Evolutionary conservation across 1,140 invertebrate genomes (phyloP), one percentile per base, ranked within the genome.

Genomic region (Bactericera cockerelli): DNA sequence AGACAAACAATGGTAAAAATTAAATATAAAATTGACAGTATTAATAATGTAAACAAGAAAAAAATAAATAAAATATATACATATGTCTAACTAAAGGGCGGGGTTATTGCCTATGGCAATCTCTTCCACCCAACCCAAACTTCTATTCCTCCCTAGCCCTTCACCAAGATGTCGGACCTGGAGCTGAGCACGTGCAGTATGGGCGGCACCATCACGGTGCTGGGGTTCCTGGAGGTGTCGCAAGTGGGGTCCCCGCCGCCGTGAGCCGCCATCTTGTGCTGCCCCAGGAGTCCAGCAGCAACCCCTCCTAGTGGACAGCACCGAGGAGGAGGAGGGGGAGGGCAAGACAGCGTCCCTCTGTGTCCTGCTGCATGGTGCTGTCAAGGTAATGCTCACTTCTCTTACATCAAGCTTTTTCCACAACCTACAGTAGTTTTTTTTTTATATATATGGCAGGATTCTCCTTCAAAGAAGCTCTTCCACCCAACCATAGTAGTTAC

Each of bases 181-280:
- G 80, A 81, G 59, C 68, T 74, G 39, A 65, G 75, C 0, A 74
- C 76, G 58, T 75, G 76, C 58, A 77, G 74, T 33, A 72, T 88
- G 64, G 78, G 80, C n/a, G 77, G 81, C 62, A 77, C 75, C 19
- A 75, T 93, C 57, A 79, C 84, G 68, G 81, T 93, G 33, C 81
- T 83, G 70, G 90, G 90, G 2, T 93, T 91, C 70, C 75, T 93
- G 57, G 79, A 84, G n/a, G 78, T 88, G 1, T 77, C 77, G 1
- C 87, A 92, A 70, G 79, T 92, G 25, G 88, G 90, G n/a, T 95
- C 91, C 64, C 93, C 93, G n/a, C 89, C 64, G 85, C 88, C 2
- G 75, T 93, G 59, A 95, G 91, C 53, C 78, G 91, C 25, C 93
- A 98, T 74, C 75, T 96, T 53, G 79, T 97, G 10, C 74, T 97